Evolutionary conservation across 2,113 vertebrate species (phyloP).

Genomic region (Salvelinus alpinus): DNA sequence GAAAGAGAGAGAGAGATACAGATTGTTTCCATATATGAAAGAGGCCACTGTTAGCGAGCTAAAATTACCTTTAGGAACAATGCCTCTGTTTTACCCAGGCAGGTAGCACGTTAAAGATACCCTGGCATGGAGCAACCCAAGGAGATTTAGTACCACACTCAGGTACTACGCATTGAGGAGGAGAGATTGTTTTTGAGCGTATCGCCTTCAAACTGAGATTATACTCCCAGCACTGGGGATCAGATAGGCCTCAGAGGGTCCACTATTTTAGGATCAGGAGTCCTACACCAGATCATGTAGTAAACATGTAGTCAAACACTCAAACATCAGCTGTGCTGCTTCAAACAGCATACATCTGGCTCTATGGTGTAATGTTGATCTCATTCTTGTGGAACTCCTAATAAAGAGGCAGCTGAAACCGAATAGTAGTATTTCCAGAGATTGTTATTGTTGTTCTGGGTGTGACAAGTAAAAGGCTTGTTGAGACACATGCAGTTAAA

Average conservation of each 20-base stretch:
- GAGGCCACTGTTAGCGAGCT: slow-evolving; percentile 70
- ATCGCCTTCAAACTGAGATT: slow-evolving; percentile 40
- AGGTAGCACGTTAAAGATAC: slow-evolving; percentile 66
- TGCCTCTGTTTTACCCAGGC: slow-evolving; percentile 68
- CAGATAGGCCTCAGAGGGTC: slow-evolving; percentile 11
- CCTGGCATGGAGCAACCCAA: slow-evolving; percentile 30
- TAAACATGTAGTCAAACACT: slow-evolving; percentile 23
- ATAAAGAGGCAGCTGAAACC: no score
- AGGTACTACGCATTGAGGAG: slow-evolving; percentile 63
- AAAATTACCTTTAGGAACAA: slow-evolving; percentile 64
- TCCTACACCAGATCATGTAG: neutral
- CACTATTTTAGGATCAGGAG: slow-evolving; percentile 8
- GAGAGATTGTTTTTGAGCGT: slow-evolving; percentile 67
- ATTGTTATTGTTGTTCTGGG: no score
- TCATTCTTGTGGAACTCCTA: no score
- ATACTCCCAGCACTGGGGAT: slow-evolving; percentile 14
- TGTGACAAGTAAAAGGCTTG: no score
- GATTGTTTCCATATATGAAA: slow-evolving; percentile 72
- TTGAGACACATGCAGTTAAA: no score
- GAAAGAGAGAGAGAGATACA: slow-evolving; percentile 57
- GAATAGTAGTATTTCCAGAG: no score
- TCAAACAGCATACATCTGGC: no score
- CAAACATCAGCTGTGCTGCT: neutral
- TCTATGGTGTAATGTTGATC: no score
- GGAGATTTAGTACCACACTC: slow-evolving; percentile 71